phyloP scores from a whole-genome alignment of 2,888 invertebrate species.

The Biston stratarius region DNA sequence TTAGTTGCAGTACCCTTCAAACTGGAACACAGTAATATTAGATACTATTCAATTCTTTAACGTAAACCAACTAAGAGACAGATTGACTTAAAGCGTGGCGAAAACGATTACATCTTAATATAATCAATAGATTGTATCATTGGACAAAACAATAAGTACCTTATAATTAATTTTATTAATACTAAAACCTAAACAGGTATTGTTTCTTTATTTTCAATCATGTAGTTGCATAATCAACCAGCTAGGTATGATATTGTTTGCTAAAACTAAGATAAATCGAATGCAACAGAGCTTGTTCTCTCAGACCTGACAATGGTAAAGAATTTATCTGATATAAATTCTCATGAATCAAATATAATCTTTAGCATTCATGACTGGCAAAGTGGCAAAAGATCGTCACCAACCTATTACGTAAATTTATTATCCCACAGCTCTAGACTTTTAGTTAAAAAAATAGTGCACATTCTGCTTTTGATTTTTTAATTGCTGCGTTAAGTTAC shows the following conservation, averaged over 20 bases:
- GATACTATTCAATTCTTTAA: no score
- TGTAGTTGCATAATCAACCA: slow-evolving; percentile 7
- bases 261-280: slow-evolving; percentile 2
- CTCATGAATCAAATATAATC: slow-evolving; percentile 22
- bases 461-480: no score
- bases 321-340: slow-evolving; percentile 16
- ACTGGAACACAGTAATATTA: no score
- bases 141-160: no score
- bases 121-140: no score
- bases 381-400: slow-evolving; percentile 3
- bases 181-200: background rate
- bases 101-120: no score
- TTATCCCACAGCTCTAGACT: background rate
- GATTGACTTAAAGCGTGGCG: no score
- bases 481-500: no score
- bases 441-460: no score
- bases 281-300: slow-evolving; percentile 2
- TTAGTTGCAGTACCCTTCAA: no score
- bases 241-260: background rate
- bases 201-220: background rate
- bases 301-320: slow-evolving; percentile 7
- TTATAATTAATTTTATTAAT: background rate
- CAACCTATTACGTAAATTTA: background rate
- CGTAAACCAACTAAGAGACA: no score
- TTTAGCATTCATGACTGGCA: background rate